Conservation (phyloP, 2,113 vertebrate genomes). For the Zootoca vivipara region DNA sequence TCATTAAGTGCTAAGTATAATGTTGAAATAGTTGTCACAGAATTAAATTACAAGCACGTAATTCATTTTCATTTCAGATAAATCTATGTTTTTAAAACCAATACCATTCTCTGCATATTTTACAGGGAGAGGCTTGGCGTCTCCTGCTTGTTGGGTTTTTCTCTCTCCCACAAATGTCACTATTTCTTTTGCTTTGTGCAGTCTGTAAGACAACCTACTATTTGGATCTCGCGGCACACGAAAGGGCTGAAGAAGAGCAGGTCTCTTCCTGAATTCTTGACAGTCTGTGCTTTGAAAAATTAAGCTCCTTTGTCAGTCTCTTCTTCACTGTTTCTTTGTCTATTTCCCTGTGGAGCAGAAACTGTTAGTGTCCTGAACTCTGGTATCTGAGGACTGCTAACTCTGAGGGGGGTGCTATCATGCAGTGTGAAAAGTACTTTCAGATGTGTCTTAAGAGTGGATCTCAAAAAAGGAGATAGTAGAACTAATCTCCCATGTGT, state of each 20-base stretch:
- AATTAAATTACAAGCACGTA: conserved; percentile 53
- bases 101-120: not conserved
- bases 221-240: not conserved
- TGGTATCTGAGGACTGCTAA: conserved; percentile 37
- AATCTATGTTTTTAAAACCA: not conserved
- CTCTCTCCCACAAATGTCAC: conserved; percentile 33
- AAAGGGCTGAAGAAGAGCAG: not conserved
- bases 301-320: conserved; percentile 24
- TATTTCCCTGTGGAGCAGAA: conserved; percentile 41
- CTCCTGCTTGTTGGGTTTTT: conserved; percentile 1
- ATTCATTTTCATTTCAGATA: not conserved
- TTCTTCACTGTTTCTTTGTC: conserved; percentile 43
- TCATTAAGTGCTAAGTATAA: conserved; percentile 63
- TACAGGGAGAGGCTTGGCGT: not conserved
- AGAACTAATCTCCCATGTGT: not conserved
- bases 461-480: not conserved
- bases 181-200: conserved; percentile 6
- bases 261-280: conserved; percentile 2
- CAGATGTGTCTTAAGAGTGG: not conserved
- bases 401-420: not conserved
- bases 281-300: conserved; percentile 36
- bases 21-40: conserved; percentile 49
- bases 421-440: not conserved
- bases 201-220: conserved; percentile 21
- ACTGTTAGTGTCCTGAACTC: not conserved